phyloP scores from a whole-genome alignment of 2,113 vertebrate genomes.

The Hemiscyllium ocellatum region DNA sequence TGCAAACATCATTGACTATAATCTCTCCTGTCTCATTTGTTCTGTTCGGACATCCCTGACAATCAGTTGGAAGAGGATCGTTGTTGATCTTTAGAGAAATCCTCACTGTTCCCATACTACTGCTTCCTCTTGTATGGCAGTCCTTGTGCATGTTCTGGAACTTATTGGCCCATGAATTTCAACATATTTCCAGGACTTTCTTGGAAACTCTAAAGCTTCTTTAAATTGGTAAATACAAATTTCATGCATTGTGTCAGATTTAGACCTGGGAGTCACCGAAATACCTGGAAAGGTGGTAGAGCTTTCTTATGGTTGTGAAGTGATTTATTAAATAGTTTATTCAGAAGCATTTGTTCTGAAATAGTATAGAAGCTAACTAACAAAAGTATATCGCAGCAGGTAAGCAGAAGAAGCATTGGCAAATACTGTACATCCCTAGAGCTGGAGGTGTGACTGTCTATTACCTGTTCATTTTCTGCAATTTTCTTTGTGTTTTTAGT shows the following conservation, averaged over 20 bases:
- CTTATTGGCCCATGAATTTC: not conserved
- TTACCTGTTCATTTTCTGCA: not conserved
- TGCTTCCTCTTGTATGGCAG: too few species aligned
- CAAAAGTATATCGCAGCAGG: not conserved
- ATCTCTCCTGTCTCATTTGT: too few species aligned
- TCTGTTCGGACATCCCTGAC: too few species aligned
- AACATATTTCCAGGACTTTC: not conserved
- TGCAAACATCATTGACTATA: too few species aligned
- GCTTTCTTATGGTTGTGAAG: not conserved
- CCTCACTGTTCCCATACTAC: too few species aligned
- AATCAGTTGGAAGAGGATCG: too few species aligned
- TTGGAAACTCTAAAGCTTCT: not conserved
- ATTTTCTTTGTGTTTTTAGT: not conserved
- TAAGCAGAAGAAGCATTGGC: not conserved
- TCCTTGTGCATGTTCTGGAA: too few species aligned
- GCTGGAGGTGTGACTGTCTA: not conserved
- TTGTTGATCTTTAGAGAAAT: too few species aligned
- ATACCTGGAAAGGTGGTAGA: not conserved
- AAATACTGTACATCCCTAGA: not conserved
- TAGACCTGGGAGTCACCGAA: not conserved
- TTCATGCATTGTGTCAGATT: not conserved
- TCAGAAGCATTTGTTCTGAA: not conserved
- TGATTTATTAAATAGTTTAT: not conserved
- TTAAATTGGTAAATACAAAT: not conserved
- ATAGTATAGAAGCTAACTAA: not conserved